These are phyloP conservation scores for Philaenus spumarius DNA, from an alignment of 1,140 invertebrate genomes.

Conservation along the genomic window DNA sequence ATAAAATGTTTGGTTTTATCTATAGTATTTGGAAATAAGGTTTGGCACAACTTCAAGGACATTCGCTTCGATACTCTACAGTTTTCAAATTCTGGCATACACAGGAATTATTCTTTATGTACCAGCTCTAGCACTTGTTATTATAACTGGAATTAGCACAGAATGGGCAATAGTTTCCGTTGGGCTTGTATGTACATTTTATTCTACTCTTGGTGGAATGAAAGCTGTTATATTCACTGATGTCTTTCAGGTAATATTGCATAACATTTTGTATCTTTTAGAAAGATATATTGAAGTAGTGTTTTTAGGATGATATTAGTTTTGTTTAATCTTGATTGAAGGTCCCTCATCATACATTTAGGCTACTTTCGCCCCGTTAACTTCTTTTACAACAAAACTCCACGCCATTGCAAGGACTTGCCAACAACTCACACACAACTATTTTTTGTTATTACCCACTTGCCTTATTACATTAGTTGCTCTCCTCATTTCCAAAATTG, in stretches of 20 bases:
- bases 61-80: constrained; percentile 66
- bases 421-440: too few relatives aligned
- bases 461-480: too few relatives aligned
- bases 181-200: constrained; percentile 78
- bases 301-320: background rate
- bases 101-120: constrained; percentile 91
- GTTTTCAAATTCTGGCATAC: constrained; percentile 79
- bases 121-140: constrained; percentile 80
- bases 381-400: too few relatives aligned
- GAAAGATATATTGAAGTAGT: background rate
- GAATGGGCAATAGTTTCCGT: constrained; percentile 70
- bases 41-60: constrained; percentile 54
- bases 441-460: too few relatives aligned
- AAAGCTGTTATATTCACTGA: constrained; percentile 84
- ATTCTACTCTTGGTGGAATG: constrained; percentile 80
- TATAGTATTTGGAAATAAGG: constrained; percentile 77
- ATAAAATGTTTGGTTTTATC: too few relatives aligned
- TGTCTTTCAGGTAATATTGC: constrained; percentile 63
- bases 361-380: background rate
- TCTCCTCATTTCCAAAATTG: too few relatives aligned
- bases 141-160: constrained; percentile 70
- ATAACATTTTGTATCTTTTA: too few relatives aligned
- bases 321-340: background rate
- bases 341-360: background rate
- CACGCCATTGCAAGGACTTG: too few relatives aligned